These are phyloP conservation scores for Sandelia bainsii DNA, from an alignment of 2,797 vertebrate species.

Conservation along the genomic window DNA sequence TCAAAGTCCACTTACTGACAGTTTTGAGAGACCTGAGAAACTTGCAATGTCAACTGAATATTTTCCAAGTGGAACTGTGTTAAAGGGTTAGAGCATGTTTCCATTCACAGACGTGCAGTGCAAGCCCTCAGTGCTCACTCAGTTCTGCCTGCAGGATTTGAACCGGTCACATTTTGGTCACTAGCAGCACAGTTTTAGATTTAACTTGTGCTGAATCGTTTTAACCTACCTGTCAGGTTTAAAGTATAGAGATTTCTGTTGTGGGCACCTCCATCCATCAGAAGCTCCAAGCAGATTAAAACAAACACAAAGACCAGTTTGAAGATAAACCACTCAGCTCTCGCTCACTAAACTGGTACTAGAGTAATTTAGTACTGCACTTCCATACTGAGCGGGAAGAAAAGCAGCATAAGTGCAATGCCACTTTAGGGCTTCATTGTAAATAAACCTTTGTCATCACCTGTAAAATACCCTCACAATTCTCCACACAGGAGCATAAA, in stretches of 20 bases:
- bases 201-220: neutral
- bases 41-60: neutral
- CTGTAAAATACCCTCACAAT: neutral
- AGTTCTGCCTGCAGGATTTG: too few species aligned
- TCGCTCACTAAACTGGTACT: neutral
- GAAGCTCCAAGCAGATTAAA: neutral
- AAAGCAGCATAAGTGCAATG: too few species aligned
- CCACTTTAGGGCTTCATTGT: neutral
- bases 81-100: neutral
- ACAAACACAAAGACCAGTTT: too few species aligned
- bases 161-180: neutral
- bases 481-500: neutral
- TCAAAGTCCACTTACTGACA: slow-evolving; percentile 36
- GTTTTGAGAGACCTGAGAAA: neutral
- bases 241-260: too few species aligned
- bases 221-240: neutral
- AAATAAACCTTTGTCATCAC: neutral
- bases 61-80: slow-evolving; percentile 45
- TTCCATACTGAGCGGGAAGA: too few species aligned
- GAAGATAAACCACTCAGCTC: neutral
- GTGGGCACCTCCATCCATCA: too few species aligned
- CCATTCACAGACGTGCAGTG: neutral
- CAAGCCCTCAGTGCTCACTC: too few species aligned
- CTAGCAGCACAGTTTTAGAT: neutral
- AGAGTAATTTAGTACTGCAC: neutral